phyloP scores from a whole-genome alignment of 2,113 vertebrate genomes.

The Oreochromis niloticus region DNA sequence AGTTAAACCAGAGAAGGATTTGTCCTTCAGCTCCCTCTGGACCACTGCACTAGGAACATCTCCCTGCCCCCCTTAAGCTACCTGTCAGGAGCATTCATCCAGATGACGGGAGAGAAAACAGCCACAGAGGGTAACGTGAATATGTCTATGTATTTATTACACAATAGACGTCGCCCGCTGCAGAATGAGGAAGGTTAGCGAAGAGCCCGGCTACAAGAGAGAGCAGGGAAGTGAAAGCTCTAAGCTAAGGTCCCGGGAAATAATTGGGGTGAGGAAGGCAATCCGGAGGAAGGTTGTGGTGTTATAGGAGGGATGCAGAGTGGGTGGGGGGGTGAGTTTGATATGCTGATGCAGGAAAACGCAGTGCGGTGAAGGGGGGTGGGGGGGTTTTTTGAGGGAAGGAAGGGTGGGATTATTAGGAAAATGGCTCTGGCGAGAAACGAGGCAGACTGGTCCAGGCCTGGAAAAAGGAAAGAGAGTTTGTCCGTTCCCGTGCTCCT shows the following conservation, averaged over 20 bases:
- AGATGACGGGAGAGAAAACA: neutral
- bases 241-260: slow-evolving; percentile 27
- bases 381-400: neutral
- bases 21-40: slow-evolving; percentile 15
- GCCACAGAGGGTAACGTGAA: neutral
- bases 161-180: neutral
- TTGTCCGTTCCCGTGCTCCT: neutral
- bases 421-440: slow-evolving; percentile 25
- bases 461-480: neutral
- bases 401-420: slow-evolving; percentile 30
- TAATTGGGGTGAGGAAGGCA: slow-evolving; percentile 51
- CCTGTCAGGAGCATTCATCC: neutral
- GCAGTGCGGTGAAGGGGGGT: neutral
- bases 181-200: neutral
- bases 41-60: neutral
- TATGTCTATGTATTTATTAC: neutral
- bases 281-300: neutral
- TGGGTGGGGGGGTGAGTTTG: neutral
- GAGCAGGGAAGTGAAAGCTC: neutral
- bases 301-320: neutral
- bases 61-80: neutral
- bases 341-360: slow-evolving; percentile 47
- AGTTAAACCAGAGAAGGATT: neutral
- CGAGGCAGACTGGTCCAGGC: neutral
- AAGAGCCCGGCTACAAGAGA: neutral